phyloP scores from a whole-genome alignment of 2,888 invertebrate species.

The Cataglyphis cursor region DNA sequence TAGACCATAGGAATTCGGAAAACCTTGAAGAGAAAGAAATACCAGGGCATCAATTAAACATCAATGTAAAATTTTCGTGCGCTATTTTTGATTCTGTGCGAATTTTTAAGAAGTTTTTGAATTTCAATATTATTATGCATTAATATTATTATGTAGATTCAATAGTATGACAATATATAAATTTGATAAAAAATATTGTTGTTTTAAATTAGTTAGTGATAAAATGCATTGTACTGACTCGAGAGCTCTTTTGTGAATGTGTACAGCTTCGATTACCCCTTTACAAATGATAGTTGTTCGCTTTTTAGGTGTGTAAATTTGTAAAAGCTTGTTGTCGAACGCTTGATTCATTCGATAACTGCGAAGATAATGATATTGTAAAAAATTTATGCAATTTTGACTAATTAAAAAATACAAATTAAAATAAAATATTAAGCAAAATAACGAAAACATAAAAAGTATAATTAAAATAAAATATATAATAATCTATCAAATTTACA shows the following conservation, averaged over 20 bases:
- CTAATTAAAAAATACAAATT: background rate
- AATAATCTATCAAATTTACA: background rate
- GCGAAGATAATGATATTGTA: background rate
- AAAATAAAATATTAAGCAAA: slow-evolving; percentile 8
- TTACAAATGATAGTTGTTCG: slow-evolving; percentile 13
- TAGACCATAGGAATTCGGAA: slow-evolving; percentile 39
- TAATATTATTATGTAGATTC: background rate
- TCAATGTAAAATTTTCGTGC: background rate
- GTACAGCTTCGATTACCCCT: slow-evolving; percentile 31
- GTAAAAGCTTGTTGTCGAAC: slow-evolving; percentile 9
- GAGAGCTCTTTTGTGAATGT: slow-evolving; percentile 45
- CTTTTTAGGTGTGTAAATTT: background rate
- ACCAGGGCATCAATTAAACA: background rate
- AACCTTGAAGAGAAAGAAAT: slow-evolving; percentile 30
- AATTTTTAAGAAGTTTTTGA: background rate
- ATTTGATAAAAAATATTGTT: background rate
- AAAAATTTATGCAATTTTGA: background rate
- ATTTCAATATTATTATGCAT: background rate
- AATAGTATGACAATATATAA: background rate
- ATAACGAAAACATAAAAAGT: background rate
- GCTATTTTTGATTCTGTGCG: background rate
- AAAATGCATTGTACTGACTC: slow-evolving; percentile 52
- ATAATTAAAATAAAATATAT: background rate
- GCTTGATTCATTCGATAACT: slow-evolving; percentile 51
- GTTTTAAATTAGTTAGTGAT: slow-evolving; percentile 5